Evolutionary conservation across 2,797 vertebrate species (phyloP), one percentile per base, ranked within the genome.

Genomic region (Chelon auratus): DNA sequence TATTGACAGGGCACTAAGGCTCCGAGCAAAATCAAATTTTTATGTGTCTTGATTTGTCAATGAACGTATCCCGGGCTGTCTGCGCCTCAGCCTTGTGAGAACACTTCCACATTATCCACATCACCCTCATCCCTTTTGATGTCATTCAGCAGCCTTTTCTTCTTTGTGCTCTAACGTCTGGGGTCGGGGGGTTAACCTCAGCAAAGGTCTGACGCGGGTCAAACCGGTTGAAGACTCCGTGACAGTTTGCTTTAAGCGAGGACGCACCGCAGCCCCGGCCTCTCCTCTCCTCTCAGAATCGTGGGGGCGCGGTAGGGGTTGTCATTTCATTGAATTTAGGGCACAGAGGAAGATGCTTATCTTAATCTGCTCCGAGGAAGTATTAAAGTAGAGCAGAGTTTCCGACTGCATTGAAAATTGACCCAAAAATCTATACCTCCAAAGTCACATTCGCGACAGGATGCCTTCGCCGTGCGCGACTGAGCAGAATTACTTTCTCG

Each of bases 341-440:
- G 87, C 84, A 89, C 81, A 75, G 75, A 84, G 43, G 62, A 80
- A 83, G 87, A 89, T 91, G 72, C 85, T 92, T 86, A 92, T 92
- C 89, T 85, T 85, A 89, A 91, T 90, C 88, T 82, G 76, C 82
- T 82, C 74, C 0, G 8, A 85, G 87, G 78, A 90, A 87, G 79
- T 87, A 80, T 88, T 86, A 86, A 90, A 89, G 82, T 81, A 66
- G 75, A 85, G 81, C 67, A 77, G 74, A 76, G 78, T 81, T 82
- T 87, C 78, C 48, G 53, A 55, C 80, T 77, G 82, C 77, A 76
- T 83, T 80, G 86, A 80, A 91, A 91, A 90, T 74, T 83, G 85
- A 90, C 81, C 83, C 75, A 83, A 85, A 91, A 93, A 90, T 91
- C 88, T 68, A 84, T 91, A 73, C 58, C 82, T 51, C 59, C 84